These are phyloP conservation scores for Acomys russatus DNA, from an alignment of 2,797 vertebrate genomes.

Conservation along the genomic window DNA sequence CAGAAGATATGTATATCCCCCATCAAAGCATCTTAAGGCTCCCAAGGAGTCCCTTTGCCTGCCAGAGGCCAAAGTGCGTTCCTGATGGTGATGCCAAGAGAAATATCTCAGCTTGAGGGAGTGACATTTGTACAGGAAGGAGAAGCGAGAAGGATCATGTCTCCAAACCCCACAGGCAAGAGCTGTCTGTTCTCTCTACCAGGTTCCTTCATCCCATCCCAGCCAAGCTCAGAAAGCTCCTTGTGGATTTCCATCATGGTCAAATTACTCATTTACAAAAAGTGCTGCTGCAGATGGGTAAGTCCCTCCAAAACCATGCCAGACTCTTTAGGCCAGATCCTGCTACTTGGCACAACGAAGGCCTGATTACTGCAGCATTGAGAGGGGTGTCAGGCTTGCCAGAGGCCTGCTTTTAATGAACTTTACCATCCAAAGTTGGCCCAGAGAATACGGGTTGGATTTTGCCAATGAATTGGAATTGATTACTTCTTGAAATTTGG, in stretches of 20 bases:
- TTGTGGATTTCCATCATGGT: constrained; percentile 64
- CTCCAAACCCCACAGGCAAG: background rate
- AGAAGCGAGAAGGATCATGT: background rate
- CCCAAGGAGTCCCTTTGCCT: background rate
- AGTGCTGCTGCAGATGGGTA: constrained; percentile 76
- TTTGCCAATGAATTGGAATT: constrained; percentile 79
- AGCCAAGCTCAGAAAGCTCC: constrained; percentile 58
- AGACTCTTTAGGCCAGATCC: constrained; percentile 84
- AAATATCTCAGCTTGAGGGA: background rate
- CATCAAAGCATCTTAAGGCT: background rate
- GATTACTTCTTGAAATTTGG: constrained; percentile 79
- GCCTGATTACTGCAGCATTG: constrained; percentile 68
- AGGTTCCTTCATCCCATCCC: background rate
- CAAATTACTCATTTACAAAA: constrained; percentile 80
- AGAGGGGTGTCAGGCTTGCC: constrained; percentile 75
- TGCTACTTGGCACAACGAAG: constrained; percentile 80
- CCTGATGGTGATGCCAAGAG: constrained; percentile 13
- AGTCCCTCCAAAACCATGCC: constrained; percentile 78
- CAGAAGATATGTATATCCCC: background rate
- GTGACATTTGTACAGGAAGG: background rate
- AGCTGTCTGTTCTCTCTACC: background rate
- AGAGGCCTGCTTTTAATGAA: constrained; percentile 84
- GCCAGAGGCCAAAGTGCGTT: background rate
- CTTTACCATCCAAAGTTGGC: constrained; percentile 79
- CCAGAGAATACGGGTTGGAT: constrained; percentile 73